Evolutionary conservation across 2,888 invertebrate species (phyloP), one percentile per base, ranked within the genome.

Genomic region (Heliothis peltigera): DNA sequence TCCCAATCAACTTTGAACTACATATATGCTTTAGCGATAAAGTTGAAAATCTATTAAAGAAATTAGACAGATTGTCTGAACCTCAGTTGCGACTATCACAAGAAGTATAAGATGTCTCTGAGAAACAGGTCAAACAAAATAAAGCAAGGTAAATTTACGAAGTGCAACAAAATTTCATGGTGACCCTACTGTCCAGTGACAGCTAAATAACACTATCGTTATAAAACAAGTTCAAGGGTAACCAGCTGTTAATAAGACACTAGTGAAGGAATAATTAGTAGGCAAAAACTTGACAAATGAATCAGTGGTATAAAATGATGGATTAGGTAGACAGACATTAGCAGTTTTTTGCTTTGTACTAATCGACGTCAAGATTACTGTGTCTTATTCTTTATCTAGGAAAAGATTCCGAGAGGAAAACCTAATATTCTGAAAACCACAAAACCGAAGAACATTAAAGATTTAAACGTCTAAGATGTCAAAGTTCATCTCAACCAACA

Each of bases 151-250:
- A 10, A 21, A 17, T 21, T 44, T 17, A 6, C 7, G 8, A 22
- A 32, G 10, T 21, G 12, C 18, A 18, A 32, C 32, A 12, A 12
- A 12, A 44, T 8, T 12, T 64, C 25, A 63, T 77, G 80, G 80
- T 43, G 44, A 66, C 60, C 57, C 77, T 77, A 79, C 60, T 12
- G 22, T 43, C 55, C 49, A 60, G 78, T 82, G 83, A 84, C 81
- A 82, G 67, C 55, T 43, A 75, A 75, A 60, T 61, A 62, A 79
- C 69, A 73, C 65, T 80, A 79, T 70, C 63, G 71, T 62, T 73
- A 64, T 70, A 70, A 81, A 85, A 84, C 80, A 86, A 83, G 84
- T 84, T 84, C 84, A 87, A 84, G 87, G 83, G 51, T 64, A 74
- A 69, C 81, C 51, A 43, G 55, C 56, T 69, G 51, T 64, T 67